Evolutionary conservation across 2,797 vertebrate genomes (phyloP), one percentile per base, ranked within the genome.

Genomic region (Mionectes olivaceus): DNA sequence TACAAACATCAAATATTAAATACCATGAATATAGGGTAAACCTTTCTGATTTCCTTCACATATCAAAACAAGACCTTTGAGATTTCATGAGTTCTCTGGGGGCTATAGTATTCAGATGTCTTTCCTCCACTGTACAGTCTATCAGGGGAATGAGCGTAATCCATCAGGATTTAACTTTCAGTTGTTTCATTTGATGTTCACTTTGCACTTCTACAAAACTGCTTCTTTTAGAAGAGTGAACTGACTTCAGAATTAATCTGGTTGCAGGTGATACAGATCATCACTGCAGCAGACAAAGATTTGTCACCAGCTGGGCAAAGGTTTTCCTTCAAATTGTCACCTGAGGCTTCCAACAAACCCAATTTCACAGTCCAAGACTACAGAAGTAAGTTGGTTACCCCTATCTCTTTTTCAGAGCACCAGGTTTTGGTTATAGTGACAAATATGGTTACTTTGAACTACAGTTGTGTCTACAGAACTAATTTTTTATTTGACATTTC

Each of bases 341-440:
- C 98, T 21, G 99, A 99, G 60, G 98, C 98, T 78, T 73, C 98
- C 18, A 98, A 98, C 90, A 99, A 98, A 96, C 99, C 98, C 96
- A 99, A 99, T 95, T 99, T 99, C 96, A 99, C 99, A 94, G 98
- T 99, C 83, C 98, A 98, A 75, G 99, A 99, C 97, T 99, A 99
- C 97, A 99, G 99, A 97, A 99, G 99, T 99, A 97, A 99, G 99
- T 89, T 91, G 49, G 52, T 92, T 82, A 88, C 27, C 4, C 44
- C 9, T 44, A 52, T 24, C 24, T 70, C 44, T 37, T 69, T 80
- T 53, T 60, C 68, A 70, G 30, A 82, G n/a, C 33, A 93, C 27
- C 59, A 84, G 55, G 41, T 17, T 90, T 43, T 60, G 64, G 68
- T 27, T 47, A 12, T 46, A 67, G 82, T 82, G 68, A 56, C 64